These are phyloP conservation scores for Noturus placidus DNA, from an alignment of 2,113 vertebrate species.

Conservation along the genomic window DNA sequence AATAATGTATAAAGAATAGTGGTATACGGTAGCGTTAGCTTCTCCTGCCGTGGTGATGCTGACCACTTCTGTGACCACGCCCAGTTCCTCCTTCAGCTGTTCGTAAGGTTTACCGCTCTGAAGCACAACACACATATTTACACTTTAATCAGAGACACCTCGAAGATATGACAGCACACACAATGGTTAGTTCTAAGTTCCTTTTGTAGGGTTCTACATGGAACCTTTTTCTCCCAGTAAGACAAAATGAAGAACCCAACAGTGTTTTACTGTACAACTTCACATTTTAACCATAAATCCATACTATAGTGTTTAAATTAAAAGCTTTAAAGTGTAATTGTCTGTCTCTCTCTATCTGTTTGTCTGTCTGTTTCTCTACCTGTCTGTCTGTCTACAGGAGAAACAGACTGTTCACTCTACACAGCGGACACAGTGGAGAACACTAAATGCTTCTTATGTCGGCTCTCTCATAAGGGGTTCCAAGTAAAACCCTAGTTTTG, in stretches of 20 bases:
- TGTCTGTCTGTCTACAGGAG: neutral
- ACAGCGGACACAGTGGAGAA: neutral
- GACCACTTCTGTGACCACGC: conserved; percentile 62
- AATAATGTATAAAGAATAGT: neutral
- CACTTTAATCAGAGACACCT: neutral
- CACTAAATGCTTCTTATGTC: neutral
- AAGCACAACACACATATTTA: conserved; percentile 25
- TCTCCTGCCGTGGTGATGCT: conserved; percentile 63
- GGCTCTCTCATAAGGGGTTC: neutral
- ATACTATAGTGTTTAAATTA: no score
- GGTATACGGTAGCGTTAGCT: neutral
- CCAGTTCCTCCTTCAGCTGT: conserved; percentile 81
- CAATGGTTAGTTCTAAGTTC: neutral
- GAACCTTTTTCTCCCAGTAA: neutral
- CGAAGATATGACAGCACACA: conserved; percentile 23
- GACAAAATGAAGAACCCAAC: neutral
- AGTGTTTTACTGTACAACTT: neutral
- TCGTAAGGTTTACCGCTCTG: conserved; percentile 85
- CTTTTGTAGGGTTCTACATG: neutral
- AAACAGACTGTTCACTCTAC: neutral
- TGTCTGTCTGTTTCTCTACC: neutral
- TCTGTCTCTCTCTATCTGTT: neutral
- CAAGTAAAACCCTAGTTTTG: neutral
- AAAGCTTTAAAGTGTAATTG: no score
- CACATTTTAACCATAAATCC: no score